phyloP scores from a whole-genome alignment of 2,888 invertebrate species.

The Elmis aenea region DNA sequence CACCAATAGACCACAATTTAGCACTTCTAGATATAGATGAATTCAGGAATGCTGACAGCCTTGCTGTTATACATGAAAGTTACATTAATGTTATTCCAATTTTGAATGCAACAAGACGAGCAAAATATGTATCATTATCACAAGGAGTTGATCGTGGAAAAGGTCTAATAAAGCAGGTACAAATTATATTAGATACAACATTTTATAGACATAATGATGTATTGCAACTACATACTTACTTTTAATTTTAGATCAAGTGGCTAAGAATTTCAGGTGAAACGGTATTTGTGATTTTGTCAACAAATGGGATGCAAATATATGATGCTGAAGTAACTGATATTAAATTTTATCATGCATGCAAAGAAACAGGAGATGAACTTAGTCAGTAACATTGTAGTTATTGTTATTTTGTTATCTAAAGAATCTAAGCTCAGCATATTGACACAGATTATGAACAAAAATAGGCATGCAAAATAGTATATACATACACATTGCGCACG shows the following conservation, averaged over 20 bases:
- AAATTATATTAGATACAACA: neutral
- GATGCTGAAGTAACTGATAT: slow-evolving; percentile 28
- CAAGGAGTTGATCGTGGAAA: slow-evolving; percentile 25
- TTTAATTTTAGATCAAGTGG: slow-evolving; percentile 31
- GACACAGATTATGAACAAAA: too few species aligned
- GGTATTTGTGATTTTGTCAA: slow-evolving; percentile 30
- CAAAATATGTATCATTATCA: slow-evolving; percentile 31
- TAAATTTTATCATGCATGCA: slow-evolving; percentile 25
- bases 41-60: slow-evolving; percentile 20
- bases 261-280: slow-evolving; percentile 26
- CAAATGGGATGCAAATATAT: slow-evolving; percentile 31
- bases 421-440: too few species aligned
- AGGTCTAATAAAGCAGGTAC: slow-evolving; percentile 29
- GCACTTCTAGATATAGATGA: slow-evolving; percentile 27
- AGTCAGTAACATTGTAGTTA: too few species aligned
- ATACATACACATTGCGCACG: too few species aligned
- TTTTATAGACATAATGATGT: too few species aligned
- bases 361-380: slow-evolving; percentile 23
- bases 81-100: slow-evolving; percentile 33
- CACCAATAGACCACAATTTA: slow-evolving; percentile 27
- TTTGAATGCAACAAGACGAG: slow-evolving; percentile 20
- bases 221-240: neutral
- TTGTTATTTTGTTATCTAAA: too few species aligned
- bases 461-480: too few species aligned
- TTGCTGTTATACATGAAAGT: slow-evolving; percentile 31